These are phyloP conservation scores for Willowsia nigromaculata DNA, from an alignment of 2,888 invertebrate genomes.

Conservation along the genomic window DNA sequence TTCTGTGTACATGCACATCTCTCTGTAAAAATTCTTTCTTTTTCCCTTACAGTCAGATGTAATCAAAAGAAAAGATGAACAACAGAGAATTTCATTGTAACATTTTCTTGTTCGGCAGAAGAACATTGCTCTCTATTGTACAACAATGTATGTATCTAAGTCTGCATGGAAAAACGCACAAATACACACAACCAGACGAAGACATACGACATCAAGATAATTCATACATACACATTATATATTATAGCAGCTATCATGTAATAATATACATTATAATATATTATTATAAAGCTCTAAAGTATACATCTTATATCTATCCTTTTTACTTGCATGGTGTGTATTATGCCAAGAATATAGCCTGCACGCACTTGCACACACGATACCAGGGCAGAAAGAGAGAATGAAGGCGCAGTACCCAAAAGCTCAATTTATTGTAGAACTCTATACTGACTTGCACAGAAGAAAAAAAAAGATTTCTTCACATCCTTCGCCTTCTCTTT, in stretches of 20 bases:
- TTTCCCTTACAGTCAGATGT: slow-evolving; percentile 6
- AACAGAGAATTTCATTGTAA: slow-evolving; percentile 48
- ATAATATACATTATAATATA: background rate
- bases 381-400: background rate
- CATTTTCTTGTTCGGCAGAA: slow-evolving; percentile 1
- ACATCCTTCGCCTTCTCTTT: slow-evolving; percentile 38
- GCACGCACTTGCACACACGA: background rate
- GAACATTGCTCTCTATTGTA: slow-evolving; percentile 39
- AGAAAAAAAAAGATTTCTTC: slow-evolving; percentile 9
- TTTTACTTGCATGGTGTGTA: background rate
- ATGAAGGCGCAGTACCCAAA: slow-evolving; percentile 13
- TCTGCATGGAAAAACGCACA: too few species aligned
- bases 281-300: background rate
- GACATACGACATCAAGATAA: background rate
- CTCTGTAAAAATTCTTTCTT: slow-evolving; percentile 11
- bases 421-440: background rate
- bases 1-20: slow-evolving; percentile 9
- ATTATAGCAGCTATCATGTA: background rate
- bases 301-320: background rate
- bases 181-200: background rate
- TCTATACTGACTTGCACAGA: background rate
- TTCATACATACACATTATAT: background rate
- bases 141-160: background rate
- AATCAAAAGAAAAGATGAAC: slow-evolving; percentile 21
- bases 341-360: background rate